Percentiles rank a stretch among this genome's conserved stretches.
These are phyloP conservation scores for Alloplasta piceator DNA, from an alignment of 2,888 invertebrate species.

Conservation along the genomic window DNA sequence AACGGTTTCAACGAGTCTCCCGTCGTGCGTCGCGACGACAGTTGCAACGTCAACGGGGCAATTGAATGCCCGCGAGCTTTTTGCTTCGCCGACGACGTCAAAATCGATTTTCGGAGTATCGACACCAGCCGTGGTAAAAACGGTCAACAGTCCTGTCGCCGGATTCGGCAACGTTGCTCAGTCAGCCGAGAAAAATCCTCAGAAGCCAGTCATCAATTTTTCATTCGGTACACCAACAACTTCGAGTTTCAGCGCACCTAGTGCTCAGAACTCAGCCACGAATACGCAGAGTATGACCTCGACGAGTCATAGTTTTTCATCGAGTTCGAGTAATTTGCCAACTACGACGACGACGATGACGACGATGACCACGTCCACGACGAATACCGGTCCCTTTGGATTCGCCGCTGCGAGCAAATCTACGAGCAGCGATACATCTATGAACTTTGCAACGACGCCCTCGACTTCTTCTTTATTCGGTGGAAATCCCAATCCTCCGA, in stretches of 20 bases:
- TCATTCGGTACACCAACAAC: conserved; percentile 53
- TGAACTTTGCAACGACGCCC: background rate
- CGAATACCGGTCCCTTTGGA: conserved; percentile 9
- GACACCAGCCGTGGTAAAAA: conserved; percentile 9
- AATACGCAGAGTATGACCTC: background rate
- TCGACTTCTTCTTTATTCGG: conserved; percentile 49
- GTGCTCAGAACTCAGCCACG: background rate
- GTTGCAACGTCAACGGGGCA: conserved; percentile 20
- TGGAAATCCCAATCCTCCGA: background rate
- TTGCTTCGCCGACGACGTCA: conserved; percentile 5
- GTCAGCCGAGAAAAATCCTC: conserved; percentile 2
- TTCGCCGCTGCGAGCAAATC: background rate
- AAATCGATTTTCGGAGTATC: conserved; percentile 7
- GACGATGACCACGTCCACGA: background rate
- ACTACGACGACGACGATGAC: background rate
- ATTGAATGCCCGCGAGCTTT: conserved; percentile 28
- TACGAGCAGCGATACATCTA: conserved; percentile 6
- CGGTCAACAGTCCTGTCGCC: background rate
- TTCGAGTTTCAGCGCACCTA: background rate
- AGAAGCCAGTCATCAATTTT: conserved; percentile 28
- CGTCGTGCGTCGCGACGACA: conserved; percentile 4
- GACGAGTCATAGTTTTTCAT: background rate
- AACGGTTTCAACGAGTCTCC: background rate
- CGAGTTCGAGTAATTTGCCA: background rate
- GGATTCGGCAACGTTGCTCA: conserved; percentile 7